Base-by-base conservation (phyloP, 2,113 vertebrate genomes). In the Beaufortia kweichowensis region DNA sequence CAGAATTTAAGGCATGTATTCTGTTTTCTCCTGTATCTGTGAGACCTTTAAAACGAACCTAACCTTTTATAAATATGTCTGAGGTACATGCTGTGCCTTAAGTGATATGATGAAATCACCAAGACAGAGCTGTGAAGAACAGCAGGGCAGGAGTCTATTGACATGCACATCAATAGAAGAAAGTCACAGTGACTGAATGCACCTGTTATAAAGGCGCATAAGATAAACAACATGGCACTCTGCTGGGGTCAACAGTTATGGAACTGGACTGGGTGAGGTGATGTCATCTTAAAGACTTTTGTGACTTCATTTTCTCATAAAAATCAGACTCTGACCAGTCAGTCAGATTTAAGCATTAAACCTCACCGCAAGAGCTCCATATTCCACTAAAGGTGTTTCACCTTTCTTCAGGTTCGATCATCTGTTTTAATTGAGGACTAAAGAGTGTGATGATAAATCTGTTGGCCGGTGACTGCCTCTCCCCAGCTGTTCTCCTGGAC, bases 401-500 rank as follows among this genome's bases (percentile, higher is more conserved):
- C 15, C 23, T 41, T 29, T 59, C 68, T 55, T 39, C 31, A 31
- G 23, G n/a, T 61, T 43, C 46, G 31, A 61, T 60, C 11, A 21
- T 74, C 39, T 74, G 26, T 48, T 61, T 62, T 2, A 48, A 2
- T 15, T 11, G 28, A 29, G 17, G 41, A 74, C 33, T 57, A 59
- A 55, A 53, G 29, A 70, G 67, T 23, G 29, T 43, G 69, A 17
- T 71, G 69, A 71, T 71, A 41, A 71, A 71, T 71, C 23, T 61
- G 46, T 21, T 74, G 39, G 71, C 19, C 19, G 6, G 56, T 61
- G 57, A 74, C 17, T 61, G 56, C 10, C 7, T 74, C 56, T 74
- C 35, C 56, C 23, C 71, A 74, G 57, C 57, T 74, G 71, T 74
- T 61, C 71, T 62, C 71, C 60, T 74, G 71, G 71, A 74, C 57